These are phyloP conservation scores for Zaprionus ghesquierei DNA, from an alignment of 1,140 invertebrate genomes.

Conservation along the genomic window DNA sequence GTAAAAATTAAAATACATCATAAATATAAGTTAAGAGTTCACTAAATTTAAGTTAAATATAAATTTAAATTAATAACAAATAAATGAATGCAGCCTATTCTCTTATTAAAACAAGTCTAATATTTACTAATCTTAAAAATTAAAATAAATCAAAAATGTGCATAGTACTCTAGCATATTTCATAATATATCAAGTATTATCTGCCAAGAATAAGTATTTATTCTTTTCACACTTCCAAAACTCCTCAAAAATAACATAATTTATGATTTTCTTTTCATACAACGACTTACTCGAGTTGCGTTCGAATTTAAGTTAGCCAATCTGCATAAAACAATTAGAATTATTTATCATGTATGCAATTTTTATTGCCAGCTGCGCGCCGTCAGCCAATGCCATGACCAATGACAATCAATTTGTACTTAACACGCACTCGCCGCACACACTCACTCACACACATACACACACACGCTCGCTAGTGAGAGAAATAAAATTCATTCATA, in stretches of 20 bases:
- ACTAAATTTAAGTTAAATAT: too few species aligned
- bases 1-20: too few species aligned
- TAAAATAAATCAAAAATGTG: too few species aligned
- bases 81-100: too few species aligned
- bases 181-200: too few species aligned
- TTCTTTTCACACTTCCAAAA: too few species aligned
- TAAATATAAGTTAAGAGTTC: too few species aligned
- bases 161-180: too few species aligned
- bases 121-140: too few species aligned
- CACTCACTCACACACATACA: constrained; percentile 39
- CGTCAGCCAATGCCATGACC: constrained; percentile 60
- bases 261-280: background rate
- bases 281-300: background rate
- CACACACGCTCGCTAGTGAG: background rate
- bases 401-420: constrained; percentile 68
- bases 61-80: too few species aligned
- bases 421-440: constrained; percentile 51
- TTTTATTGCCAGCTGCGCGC: constrained; percentile 17
- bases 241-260: background rate
- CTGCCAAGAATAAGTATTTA: too few species aligned
- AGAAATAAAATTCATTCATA: constrained; percentile 65
- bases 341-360: constrained; percentile 17
- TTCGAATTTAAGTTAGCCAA: background rate
- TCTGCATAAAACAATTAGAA: constrained; percentile 13
- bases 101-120: too few species aligned